Base-by-base conservation (phyloP, 2,888 invertebrate species). In the Suillia variegata region DNA sequence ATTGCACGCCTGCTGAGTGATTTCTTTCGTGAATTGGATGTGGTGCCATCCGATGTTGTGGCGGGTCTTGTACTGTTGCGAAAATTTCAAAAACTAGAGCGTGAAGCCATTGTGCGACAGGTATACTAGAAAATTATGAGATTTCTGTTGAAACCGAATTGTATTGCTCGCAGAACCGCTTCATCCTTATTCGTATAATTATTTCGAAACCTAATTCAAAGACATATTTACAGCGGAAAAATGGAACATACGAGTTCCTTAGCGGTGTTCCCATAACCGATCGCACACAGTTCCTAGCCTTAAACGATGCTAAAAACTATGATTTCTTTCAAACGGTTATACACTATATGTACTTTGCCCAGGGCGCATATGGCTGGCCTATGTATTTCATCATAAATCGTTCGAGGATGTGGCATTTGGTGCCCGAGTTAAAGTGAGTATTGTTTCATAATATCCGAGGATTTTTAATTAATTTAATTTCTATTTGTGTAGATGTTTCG, bases 291-390 rank as follows among this genome's bases (percentile, higher is more conserved):
- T 94, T 94, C 83, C 85, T 94, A 67, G 88, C 90, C 62, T 84
- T 93, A 70, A 89, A 90, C 74, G 89, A 92, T 82, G 87, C 89
- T 59, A 85, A 85, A 68, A 89, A 90, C 76, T 84, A 89, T 75
- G 88, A 87, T 67, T 86, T 88, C 70, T 90, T 90, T 78, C 83
- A 83, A 75, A 86, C 87, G 60, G 89, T 90, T 66, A 89, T 93
- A 68, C 92, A 93, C 81, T 94, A 88, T 77, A 92, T 93, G 87
- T 88, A 91, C 74, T 93, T 89, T 78, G 93, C 93, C 42, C 86
- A 93, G 60, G 90, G 91, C 34, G 93, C 93, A 54, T 94, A 94
- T 79, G 94, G 94, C 53, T 94, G 94, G 93, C 93, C 93, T 50
- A 88, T 93, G 84, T 93, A 89, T 77, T 85, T 93, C 69, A 87